Base-by-base conservation (phyloP, 2,113 vertebrate species). In the Probosciger aterrimus region DNA sequence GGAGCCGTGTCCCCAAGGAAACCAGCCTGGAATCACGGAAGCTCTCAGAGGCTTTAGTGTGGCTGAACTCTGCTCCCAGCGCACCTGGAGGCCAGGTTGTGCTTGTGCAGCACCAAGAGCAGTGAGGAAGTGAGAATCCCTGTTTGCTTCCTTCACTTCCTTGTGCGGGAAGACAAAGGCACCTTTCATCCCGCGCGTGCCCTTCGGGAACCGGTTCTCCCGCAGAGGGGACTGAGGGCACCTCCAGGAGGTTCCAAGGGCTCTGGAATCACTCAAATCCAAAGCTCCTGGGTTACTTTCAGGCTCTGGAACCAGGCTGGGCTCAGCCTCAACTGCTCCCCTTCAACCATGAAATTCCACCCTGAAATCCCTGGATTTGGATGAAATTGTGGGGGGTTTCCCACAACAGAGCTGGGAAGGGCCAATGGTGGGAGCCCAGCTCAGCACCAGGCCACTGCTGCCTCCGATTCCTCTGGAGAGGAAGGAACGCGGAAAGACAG, bases 141-240 rank as follows among this genome's bases (percentile, higher is more conserved):
- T 94, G 43, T 95, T 94, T 96, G 79, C 79, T 81, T 39, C 80
- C 59, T 39, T 30, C 46, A 25, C 18, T 96, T 95, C 95, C 96
- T 85, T 5, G 41, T 92, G 53, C 46, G 46, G 37, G 9, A 80
- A 24, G 50, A 88, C 92, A 95, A 95, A 94, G 92, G 23, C 37
- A 59, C 63, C 75, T 82, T 91, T 95, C 63, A 91, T 57, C 55
- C 63, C 44, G 35, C 64, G 64, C 55, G 24, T 1, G 4, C 20
- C 63, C 47, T 81, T 68, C 9, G 19, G n/a, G 75, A 92, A 77
- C 55, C 44, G 53, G 6, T 30, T 35, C 14, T 81, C 60, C 64
- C 71, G 39, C 14, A 4, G 57, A 59, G 57, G 57, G 15, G 57
- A 35, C 22, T 4, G 9, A 59, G 57, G 57, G 57, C 57, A 59